Percentiles rank a stretch among this genome's conserved stretches.
These are phyloP conservation scores for Clepsis dumicolana DNA, from an alignment of 2,888 invertebrate species.

Conservation along the genomic window DNA sequence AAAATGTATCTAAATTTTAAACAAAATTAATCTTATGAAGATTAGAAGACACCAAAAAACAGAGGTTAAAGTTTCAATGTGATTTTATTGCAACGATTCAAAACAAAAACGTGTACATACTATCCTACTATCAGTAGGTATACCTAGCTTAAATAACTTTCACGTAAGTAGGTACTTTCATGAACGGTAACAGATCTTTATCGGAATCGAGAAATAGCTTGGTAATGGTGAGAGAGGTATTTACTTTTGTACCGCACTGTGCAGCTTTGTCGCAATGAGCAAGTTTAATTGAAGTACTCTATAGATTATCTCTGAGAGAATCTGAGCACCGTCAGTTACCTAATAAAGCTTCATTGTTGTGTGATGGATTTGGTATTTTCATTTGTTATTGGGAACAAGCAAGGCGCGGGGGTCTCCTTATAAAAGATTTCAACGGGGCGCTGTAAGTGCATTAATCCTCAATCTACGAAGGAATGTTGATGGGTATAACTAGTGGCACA, in stretches of 20 bases:
- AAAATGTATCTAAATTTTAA: background rate
- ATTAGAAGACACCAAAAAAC: background rate
- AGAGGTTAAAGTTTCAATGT: background rate
- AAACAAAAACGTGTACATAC: background rate
- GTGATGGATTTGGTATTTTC: constrained; percentile 67
- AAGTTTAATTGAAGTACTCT: constrained; percentile 56
- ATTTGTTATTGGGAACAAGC: constrained; percentile 51
- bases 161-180: constrained; percentile 27
- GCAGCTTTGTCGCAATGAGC: constrained; percentile 34
- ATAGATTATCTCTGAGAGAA: constrained; percentile 59
- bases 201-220: constrained; percentile 54
- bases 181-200: constrained; percentile 49
- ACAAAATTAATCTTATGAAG: background rate
- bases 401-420: constrained; percentile 47
- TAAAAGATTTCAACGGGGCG: constrained; percentile 70
- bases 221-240: constrained; percentile 60
- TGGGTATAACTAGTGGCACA: background rate
- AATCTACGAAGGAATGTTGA: constrained; percentile 6
- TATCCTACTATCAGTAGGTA: constrained; percentile 13
- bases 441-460: constrained; percentile 19
- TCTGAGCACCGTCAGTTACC: constrained; percentile 57
- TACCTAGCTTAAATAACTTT: constrained; percentile 21
- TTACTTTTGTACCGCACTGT: constrained; percentile 45
- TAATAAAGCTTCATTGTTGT: constrained; percentile 65
- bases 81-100: background rate